Base-by-base conservation (phyloP, 2,888 invertebrate species). In the Thereva unica region DNA sequence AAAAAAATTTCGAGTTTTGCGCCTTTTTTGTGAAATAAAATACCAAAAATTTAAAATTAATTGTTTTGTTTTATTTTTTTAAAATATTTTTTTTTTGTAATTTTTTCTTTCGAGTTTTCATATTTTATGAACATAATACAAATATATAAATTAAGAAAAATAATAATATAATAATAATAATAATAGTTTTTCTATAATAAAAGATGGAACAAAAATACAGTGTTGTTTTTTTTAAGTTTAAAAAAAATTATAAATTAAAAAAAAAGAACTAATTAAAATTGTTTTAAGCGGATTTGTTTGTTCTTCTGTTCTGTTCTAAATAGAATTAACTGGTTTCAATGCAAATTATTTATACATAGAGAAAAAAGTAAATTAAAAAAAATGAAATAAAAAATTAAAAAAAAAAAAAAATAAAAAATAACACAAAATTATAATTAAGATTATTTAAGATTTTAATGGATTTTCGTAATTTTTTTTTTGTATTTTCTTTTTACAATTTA, bases 401-500 rank as follows among this genome's bases (percentile, higher is more conserved):
- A 9, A 9, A 42, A 9, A 42, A 42, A 42, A 42, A 7, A 9
- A 9, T 42, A 42, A 50, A 50, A 34, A 50, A 34, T 50, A 59
- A 57, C 34, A 45, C 45, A 37, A 45, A 44, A 59, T 47, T 59
- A 47, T 23, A 23, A 23, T 23, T 23, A 23, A 23, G 41, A 45
- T 44, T 45, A 37, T 47, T 41, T 38, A 40, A 57, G 6, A 37
- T 57, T 38, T 55, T 37, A 10, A 37, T 12, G 35, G 34, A 34
- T 4, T 2, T 56, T 57, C 37, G 37, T 7, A 47, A 57, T 37
- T 38, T 55, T 40, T 55, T 5, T 23, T 55, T 41, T 12, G 10
- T 55, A 55, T 41, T 12, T 35, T 59, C 35, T 57, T 57, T 59
- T 38, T 47, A 59, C 47, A 47, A 1, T 35, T 59, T 40, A 54